These are phyloP conservation scores for Oscheius myriophilus DNA, from an alignment of 2,888 invertebrate species.

Conservation along the genomic window DNA sequence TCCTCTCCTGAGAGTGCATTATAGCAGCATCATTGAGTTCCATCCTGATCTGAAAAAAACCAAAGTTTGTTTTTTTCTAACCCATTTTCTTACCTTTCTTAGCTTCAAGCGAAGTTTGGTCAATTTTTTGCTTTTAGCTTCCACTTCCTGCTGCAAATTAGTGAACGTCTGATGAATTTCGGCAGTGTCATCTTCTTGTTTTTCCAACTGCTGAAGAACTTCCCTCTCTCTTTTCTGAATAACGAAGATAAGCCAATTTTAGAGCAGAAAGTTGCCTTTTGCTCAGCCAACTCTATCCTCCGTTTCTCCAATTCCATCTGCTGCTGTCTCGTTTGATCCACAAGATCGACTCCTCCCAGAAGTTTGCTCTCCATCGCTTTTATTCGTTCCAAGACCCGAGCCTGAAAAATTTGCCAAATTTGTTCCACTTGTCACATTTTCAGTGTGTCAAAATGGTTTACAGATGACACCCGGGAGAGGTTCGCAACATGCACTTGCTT, in stretches of 20 bases:
- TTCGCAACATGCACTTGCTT: no score
- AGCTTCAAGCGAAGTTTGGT: slow-evolving; percentile 87
- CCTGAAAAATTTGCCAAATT: not conserved
- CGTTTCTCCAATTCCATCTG: slow-evolving; percentile 87
- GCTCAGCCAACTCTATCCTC: slow-evolving; percentile 86
- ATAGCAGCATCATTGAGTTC: slow-evolving; percentile 85
- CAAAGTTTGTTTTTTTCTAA: not conserved
- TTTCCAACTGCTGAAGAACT: slow-evolving; percentile 90
- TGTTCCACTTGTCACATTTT: not conserved
- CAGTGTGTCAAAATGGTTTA: not conserved
- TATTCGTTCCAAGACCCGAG: slow-evolving; percentile 46
- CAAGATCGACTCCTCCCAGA: slow-evolving; percentile 90
- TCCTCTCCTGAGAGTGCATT: slow-evolving; percentile 88
- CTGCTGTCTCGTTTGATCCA: slow-evolving; percentile 93
- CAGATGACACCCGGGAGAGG: no score
- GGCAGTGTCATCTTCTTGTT: slow-evolving; percentile 90
- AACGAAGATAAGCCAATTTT: not conserved
- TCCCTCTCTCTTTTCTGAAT: slow-evolving; percentile 80
- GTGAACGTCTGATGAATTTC: slow-evolving; percentile 90
- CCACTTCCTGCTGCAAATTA: slow-evolving; percentile 93
- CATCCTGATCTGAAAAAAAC: slow-evolving; percentile 74
- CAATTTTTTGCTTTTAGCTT: slow-evolving; percentile 91
- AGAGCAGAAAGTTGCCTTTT: slow-evolving; percentile 76
- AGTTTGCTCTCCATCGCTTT: slow-evolving; percentile 88
- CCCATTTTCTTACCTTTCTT: slow-evolving; percentile 31